Evolutionary conservation across 2,888 invertebrate species (phyloP), one percentile per base, ranked within the genome.

Genomic region (Drosophila setosimentum): DNA sequence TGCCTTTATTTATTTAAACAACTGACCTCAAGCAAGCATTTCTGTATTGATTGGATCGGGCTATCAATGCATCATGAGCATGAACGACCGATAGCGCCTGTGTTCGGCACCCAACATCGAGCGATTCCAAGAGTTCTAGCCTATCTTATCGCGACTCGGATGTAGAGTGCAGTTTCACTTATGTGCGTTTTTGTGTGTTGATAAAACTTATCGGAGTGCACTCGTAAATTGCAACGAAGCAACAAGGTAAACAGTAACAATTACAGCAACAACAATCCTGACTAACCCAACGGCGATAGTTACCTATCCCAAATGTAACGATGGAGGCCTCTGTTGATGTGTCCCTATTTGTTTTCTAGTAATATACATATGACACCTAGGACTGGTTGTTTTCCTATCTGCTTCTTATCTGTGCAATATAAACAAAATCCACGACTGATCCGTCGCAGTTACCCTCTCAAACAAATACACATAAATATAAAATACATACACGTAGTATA

Each of bases 11-110:
- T 83, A 78, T 51, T 77, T 63, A 82, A 87, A 77, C 90, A 85
- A 91, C 92, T 92, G 91, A 91, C 92, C 91, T 91, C 87, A 82
- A 91, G 86, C 91, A 92, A 91, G 82, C 63, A 72, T 74, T 90
- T 91, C 81, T 82, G 63, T 74, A 81, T 92, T 91, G 87, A 78
- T 84, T 82, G 82, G 73, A 74, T 57, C 78, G 63, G 65, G 49
- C 51, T 78, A 80, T 68, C 80, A 63, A 66, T 68, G 66, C 73
- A 82, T 35, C 62, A 37, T 45, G 24, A 16, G 68, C 62, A 77
- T 60, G 79, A 86, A 86, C 85, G 85, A 86, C 86, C 87, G 89
- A 87, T 87, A 83, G 88, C 58, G 60, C 33, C 73, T 60, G 29
- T 49, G 54, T 61, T n/a, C 60, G 58, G 53, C 62, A 65, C 42